phyloP scores from a whole-genome alignment of 2,113 vertebrate genomes.

The Caloenas nicobarica region DNA sequence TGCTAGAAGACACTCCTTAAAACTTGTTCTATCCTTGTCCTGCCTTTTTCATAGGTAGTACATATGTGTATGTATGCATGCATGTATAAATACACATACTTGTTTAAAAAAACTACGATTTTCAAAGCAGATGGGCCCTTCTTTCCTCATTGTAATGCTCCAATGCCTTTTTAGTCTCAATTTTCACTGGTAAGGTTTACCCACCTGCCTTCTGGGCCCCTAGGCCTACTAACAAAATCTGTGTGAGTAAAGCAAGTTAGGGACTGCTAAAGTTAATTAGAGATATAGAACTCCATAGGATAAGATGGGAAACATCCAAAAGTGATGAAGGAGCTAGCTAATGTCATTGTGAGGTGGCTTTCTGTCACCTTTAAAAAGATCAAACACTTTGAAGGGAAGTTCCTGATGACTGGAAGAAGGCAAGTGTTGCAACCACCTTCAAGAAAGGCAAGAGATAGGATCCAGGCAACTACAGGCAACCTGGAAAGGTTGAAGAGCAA shows the following conservation, averaged over 20 bases:
- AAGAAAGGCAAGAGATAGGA: neutral
- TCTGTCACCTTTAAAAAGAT: neutral
- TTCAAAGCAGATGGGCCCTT: neutral
- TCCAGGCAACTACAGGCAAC: neutral
- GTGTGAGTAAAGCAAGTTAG: neutral
- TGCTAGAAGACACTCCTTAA: neutral
- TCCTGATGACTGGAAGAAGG: neutral
- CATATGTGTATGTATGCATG: fast-evolving
- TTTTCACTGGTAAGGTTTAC: neutral
- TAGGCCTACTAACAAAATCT: neutral
- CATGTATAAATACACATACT: neutral
- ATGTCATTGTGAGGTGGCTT: neutral
- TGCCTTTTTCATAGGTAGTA: neutral
- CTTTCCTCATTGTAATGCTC: neutral
- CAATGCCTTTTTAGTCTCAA: neutral
- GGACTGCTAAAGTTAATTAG: neutral
- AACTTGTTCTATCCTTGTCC: neutral
- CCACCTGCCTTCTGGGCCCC: fast-evolving
- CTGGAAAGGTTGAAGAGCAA: neutral
- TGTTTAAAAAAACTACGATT: neutral
- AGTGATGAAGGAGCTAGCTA: neutral
- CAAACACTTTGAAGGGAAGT: neutral
- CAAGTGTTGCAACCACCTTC: neutral
- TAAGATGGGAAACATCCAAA: neutral
- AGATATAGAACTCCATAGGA: neutral